Evolutionary conservation across 2,888 invertebrate genomes (phyloP).

Genomic region (Apodemia duryi): DNA sequence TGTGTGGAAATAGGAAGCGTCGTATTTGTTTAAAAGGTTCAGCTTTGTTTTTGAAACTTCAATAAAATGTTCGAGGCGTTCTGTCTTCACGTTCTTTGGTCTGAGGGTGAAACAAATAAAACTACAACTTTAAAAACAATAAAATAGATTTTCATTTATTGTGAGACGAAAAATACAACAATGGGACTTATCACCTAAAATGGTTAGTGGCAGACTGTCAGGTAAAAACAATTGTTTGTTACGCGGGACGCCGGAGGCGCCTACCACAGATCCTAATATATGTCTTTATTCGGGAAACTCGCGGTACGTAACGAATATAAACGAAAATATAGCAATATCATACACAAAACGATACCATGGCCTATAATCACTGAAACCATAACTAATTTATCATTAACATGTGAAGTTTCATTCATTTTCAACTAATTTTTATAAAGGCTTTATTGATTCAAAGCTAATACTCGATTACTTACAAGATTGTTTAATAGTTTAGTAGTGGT

Average conservation of each 20-base stretch:
- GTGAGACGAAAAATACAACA: conserved; percentile 80
- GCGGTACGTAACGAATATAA: conserved; percentile 71
- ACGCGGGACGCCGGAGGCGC: conserved; percentile 41
- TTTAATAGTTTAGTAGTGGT: conserved; percentile 70
- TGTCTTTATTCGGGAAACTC: conserved; percentile 77
- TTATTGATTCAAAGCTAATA: conserved; percentile 79
- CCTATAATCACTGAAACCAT: conserved; percentile 68
- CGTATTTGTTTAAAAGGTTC: too few species aligned
- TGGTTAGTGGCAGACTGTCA: conserved; percentile 78
- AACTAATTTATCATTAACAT: conserved; percentile 65
- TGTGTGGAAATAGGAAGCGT: too few species aligned
- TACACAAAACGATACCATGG: conserved; percentile 71
- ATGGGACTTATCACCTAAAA: conserved; percentile 78
- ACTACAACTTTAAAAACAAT: conserved; percentile 75
- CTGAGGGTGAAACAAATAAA: conserved; percentile 47
- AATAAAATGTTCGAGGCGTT: too few species aligned
- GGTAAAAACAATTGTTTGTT: conserved; percentile 68
- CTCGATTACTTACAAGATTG: conserved; percentile 78
- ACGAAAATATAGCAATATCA: conserved; percentile 63
- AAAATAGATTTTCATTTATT: conserved; percentile 80
- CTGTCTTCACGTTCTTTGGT: too few species aligned
- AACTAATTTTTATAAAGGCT: conserved; percentile 75
- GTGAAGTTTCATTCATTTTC: conserved; percentile 73
- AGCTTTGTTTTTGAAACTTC: background rate
- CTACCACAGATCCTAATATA: conserved; percentile 62